Base-by-base conservation (phyloP, 2,888 invertebrate genomes). In the Apotomis turbidana region DNA sequence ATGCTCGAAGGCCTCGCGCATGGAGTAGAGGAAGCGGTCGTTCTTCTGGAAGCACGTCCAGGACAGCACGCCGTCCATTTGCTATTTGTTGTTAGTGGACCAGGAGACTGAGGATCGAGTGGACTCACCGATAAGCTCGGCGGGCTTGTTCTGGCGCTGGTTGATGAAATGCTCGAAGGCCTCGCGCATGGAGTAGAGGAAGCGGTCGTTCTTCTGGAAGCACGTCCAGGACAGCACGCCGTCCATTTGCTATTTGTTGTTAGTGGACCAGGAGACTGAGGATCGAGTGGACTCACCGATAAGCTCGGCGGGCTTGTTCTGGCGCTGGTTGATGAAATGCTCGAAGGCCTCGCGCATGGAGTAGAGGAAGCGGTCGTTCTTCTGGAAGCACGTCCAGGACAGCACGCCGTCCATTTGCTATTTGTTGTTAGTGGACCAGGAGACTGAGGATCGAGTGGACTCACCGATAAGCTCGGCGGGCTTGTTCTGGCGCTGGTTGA, bases 151-250 rank as follows among this genome's bases (percentile, higher is more conserved):
- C 77, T 98, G 97, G 79, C 99, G 94, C 90, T 98, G 98, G 94
- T 99, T 99, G 81, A 99, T 97, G 87, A 99, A 99, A 87, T 97
- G 95, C 91, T 99, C 99, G 89, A 99, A 99, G 12, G 99, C 98
- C 91, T 99, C 99, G 74, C 98, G 96, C 87, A 99, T 95, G 66
- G 98, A 97, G 91, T 99, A 99, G 8, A 97, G 95, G 93, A 99
- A 99, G 89, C 10, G 15, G 59, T 61, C 59, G 3, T 55, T n/a
- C 27, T 27, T 27, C 2, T 27, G 27, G 27, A 27, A 27, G 27
- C 27, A 27, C 27, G 27, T 27, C 27, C 27, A 2, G 27, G 2
- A 27, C n/a, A n/a, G n/a, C n/a, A n/a, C n/a, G n/a, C n/a, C n/a
- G n/a, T n/a, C n/a, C n/a, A n/a, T n/a, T 1, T 1, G 15, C 15